Percentiles rank a stretch among this genome's conserved stretches.
Evolutionary conservation across 2,113 vertebrate genomes (phyloP).

Genomic region (Parotia lawesii): DNA sequence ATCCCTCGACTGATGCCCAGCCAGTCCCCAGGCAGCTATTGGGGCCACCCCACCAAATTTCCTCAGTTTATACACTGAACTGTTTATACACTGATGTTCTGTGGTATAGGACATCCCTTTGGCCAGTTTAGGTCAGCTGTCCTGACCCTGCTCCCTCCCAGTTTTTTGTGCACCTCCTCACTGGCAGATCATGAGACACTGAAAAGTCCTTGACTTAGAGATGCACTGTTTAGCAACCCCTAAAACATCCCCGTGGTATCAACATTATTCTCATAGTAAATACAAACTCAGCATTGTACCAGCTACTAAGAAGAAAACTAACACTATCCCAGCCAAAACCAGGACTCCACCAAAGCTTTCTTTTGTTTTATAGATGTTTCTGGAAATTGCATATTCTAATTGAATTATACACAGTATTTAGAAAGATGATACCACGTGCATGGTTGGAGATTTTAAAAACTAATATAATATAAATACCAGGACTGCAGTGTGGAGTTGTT

Average conservation of each 20-base stretch:
- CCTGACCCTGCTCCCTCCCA: background rate
- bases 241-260: background rate
- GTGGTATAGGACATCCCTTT: background rate
- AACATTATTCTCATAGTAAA: background rate
- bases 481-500: background rate
- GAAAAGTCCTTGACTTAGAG: background rate
- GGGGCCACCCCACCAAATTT: background rate
- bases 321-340: background rate
- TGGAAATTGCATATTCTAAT: background rate
- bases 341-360: background rate
- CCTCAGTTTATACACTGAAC: background rate
- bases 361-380: background rate
- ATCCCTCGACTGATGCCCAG: background rate
- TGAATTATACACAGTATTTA: background rate
- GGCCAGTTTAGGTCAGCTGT: background rate
- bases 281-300: background rate
- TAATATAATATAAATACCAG: background rate
- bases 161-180: background rate
- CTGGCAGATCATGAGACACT: background rate
- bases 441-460: background rate
- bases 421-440: background rate
- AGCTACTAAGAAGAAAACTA: background rate
- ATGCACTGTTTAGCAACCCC: background rate
- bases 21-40: background rate
- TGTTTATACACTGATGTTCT: background rate